phyloP scores from a whole-genome alignment of 2,888 invertebrate genomes.

The Choristoneura rosaceana region DNA sequence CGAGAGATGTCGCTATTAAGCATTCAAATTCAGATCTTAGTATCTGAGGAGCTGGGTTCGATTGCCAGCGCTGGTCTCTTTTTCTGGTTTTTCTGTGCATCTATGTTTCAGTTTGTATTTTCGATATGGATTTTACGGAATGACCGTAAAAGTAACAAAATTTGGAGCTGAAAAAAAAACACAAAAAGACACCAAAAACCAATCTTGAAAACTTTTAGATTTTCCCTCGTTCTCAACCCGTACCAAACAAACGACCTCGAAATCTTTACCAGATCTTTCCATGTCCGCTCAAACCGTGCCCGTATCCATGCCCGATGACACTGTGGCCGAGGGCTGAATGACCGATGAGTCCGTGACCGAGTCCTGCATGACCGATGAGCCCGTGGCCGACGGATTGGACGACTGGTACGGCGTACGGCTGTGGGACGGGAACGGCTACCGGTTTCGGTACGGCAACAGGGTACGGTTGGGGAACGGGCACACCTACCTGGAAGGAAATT shows the following conservation, averaged over 20 bases:
- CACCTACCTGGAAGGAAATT: conserved; percentile 66
- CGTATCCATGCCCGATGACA: conserved; percentile 41
- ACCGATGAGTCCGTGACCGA: conserved; percentile 48
- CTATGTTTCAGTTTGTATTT: too few relatives aligned
- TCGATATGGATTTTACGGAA: too few relatives aligned
- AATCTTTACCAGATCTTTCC: conserved; percentile 66
- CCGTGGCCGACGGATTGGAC: conserved; percentile 54
- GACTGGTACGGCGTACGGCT: conserved; percentile 68
- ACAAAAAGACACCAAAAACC: too few relatives aligned
- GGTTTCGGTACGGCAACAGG: conserved; percentile 77
- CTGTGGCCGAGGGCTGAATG: conserved; percentile 48
- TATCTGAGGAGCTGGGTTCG: too few relatives aligned
- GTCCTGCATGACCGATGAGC: conserved; percentile 39
- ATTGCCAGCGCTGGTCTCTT: too few relatives aligned
- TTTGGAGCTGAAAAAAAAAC: too few relatives aligned
- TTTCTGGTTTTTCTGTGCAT: too few relatives aligned
- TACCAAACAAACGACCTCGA: conserved; percentile 51
- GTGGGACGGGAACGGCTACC: conserved; percentile 73
- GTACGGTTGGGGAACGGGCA: conserved; percentile 79
- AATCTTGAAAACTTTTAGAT: not conserved
- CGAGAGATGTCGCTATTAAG: too few relatives aligned
- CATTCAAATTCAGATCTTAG: too few relatives aligned
- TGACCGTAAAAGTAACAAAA: too few relatives aligned
- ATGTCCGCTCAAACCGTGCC: conserved; percentile 37
- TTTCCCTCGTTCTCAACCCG: not conserved